A percentile compares a stretch with the other conserved stretches of the same genome.
These are phyloP conservation scores for Galleria mellonella DNA, from an alignment of 1,140 invertebrate species.

Conservation along the genomic window DNA sequence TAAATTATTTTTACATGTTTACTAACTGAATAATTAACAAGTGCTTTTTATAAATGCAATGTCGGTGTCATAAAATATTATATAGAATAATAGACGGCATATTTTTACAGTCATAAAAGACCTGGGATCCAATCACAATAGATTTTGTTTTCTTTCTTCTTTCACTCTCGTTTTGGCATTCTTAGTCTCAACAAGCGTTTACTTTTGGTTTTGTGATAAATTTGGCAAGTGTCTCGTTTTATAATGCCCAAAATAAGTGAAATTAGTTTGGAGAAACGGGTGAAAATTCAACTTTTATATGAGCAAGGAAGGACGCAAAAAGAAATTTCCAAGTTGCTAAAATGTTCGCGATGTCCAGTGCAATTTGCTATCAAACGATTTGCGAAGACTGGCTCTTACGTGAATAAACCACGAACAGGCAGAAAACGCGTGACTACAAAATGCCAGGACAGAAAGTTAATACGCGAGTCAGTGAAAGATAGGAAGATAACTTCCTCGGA, in stretches of 20 bases:
- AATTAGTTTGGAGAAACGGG: background rate
- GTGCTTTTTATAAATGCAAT: no score
- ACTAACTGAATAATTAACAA: no score
- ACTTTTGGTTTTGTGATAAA: no score
- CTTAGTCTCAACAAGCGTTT: no score
- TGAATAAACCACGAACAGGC: background rate
- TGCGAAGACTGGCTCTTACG: slow-evolving; percentile 1
- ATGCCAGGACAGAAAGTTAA: slow-evolving; percentile 6
- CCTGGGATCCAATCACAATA: no score
- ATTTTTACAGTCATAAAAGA: no score
- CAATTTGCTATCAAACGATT: slow-evolving; percentile 1
- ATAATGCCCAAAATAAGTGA: background rate
- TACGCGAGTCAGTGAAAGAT: slow-evolving; percentile 12
- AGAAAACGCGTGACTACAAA: slow-evolving; percentile 9
- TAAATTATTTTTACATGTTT: no score
- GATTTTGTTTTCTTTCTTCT: no score
- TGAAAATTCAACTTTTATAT: background rate
- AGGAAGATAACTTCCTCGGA: slow-evolving; percentile 12
- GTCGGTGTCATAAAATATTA: no score
- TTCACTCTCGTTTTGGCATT: no score
- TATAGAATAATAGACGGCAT: no score
- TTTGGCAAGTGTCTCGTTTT: background rate
- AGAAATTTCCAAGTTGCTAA: background rate
- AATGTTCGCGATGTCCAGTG: background rate
- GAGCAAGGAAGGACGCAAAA: background rate